A percentile compares a stretch with the other conserved stretches of the same genome.
Conservation (phyloP, 30 jellyfish, hydroid and myxozoan species). For the Aurelia coerulea region DNA sequence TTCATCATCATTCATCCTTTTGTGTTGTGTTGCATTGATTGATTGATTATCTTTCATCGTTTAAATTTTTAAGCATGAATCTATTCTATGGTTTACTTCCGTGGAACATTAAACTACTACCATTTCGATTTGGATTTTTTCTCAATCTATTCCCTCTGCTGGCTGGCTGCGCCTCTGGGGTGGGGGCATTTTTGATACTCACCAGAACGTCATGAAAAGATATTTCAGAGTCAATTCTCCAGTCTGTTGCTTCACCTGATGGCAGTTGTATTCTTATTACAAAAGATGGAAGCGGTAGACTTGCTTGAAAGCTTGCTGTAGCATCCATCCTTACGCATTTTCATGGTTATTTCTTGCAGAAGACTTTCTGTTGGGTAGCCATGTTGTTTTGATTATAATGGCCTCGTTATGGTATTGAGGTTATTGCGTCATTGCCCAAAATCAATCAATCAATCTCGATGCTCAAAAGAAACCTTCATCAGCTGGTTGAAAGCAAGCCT, state of each 20-base stretch:
- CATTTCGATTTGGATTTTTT: background rate
- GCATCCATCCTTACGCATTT: constrained; percentile 1
- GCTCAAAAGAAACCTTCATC: no score
- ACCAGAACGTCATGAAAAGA: constrained; percentile 91
- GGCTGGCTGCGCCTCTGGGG: no score
- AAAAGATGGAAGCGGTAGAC: constrained; percentile 38
- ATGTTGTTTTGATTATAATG: background rate
- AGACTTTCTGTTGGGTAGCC: background rate
- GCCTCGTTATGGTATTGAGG: constrained; percentile 10
- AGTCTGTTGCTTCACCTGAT: constrained; percentile 82
- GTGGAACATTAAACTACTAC: no score
- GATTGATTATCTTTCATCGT: no score
- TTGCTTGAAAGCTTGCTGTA: constrained; percentile 23
- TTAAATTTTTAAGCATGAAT: no score
- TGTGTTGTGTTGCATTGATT: no score
- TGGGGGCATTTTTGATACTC: background rate
- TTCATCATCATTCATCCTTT: no score
- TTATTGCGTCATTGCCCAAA: no score
- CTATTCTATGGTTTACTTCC: no score
- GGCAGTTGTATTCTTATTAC: constrained; percentile 82
- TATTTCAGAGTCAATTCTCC: constrained; percentile 79
- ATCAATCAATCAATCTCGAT: no score
- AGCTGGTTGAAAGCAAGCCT: no score
- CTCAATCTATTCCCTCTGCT: background rate
- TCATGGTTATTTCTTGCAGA: background rate